Percentiles rank a stretch among this genome's conserved stretches.
Evolutionary conservation across 2,113 vertebrate species (phyloP).

Genomic region (Caranx ignobilis): DNA sequence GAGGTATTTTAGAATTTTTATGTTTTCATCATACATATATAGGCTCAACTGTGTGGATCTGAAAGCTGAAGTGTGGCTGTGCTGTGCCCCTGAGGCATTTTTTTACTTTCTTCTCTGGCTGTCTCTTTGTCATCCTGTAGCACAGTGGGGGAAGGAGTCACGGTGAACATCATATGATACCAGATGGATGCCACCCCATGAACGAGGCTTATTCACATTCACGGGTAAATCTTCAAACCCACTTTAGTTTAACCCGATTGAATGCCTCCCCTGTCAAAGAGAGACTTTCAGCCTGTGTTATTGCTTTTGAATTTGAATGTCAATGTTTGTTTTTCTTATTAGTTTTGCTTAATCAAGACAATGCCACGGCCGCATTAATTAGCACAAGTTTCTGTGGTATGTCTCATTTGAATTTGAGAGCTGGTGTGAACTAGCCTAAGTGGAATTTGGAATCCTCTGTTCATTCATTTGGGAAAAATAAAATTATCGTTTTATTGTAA

Average conservation of each 20-base stretch:
- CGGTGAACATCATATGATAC: conserved; percentile 39
- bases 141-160: conserved; percentile 45
- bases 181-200: conserved; percentile 46
- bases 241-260: neutral
- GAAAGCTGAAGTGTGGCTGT: neutral
- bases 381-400: neutral
- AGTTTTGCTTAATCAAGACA: neutral
- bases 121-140: conserved; percentile 41
- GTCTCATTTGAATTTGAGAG: neutral
- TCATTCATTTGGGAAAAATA: neutral
- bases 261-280: conserved; percentile 1
- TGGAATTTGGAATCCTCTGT: neutral
- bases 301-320: neutral
- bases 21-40: neutral
- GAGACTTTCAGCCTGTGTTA: neutral
- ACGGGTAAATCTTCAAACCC: conserved; percentile 45
- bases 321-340: neutral
- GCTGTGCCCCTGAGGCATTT: neutral
- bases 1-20: conserved; percentile 59
- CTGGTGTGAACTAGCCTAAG: neutral
- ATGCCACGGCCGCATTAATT: neutral
- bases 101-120: neutral
- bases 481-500: conserved; percentile 12
- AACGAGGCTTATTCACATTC: conserved; percentile 57
- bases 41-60: neutral